Base-by-base conservation (phyloP, 2,888 invertebrate species). In the Hypercompe scribonia region DNA sequence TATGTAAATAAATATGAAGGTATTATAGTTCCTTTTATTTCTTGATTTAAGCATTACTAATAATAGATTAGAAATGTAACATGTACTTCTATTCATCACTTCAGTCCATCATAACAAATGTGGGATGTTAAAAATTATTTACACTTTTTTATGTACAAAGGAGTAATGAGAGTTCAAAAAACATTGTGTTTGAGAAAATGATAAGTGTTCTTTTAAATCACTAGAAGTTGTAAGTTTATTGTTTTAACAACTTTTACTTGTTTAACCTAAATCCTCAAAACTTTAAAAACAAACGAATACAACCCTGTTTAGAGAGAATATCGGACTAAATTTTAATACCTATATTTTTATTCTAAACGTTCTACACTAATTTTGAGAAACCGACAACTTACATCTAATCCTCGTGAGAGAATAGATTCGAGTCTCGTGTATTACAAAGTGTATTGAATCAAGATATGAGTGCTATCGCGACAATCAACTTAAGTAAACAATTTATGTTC, bases 401-500 rank as follows among this genome's bases (percentile, higher is more conserved):
- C 61, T 31, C 18, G 18, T 2, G 18, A 31, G 61, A 31, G 24
- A 18, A 46, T 4, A 67, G 67, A 42, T 46, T 67, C 50, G 34
- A 68, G 13, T n/a, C n/a, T 68, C 36, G n/a, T 15, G 34, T 68
- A 54, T 50, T 66, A 33, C 46, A 71, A 66, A 72, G 34, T 65
- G 34, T 39, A 71, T 65, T 24, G 67, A 61, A 31, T 42, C 42
- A 61, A 71, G 73, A 61, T 68, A 76, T 65, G 66, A 75, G 67
- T 75, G 79, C 68, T 67, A 18, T 18, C 46, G 46, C 69, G 75
- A n/a, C 63, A 66, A 71, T 46, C 74, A 65, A 70, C 74, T 75
- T 76, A 72, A 71, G 50, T 68, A n/a, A 78, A 80, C 78, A 78
- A 74, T 79, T 82, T 74, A 78, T 78, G 70, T 79, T 78, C 71